A percentile compares a stretch with the other conserved stretches of the same genome.
Conservation (phyloP, 1,140 invertebrate species). For the Triops cancriformis region DNA sequence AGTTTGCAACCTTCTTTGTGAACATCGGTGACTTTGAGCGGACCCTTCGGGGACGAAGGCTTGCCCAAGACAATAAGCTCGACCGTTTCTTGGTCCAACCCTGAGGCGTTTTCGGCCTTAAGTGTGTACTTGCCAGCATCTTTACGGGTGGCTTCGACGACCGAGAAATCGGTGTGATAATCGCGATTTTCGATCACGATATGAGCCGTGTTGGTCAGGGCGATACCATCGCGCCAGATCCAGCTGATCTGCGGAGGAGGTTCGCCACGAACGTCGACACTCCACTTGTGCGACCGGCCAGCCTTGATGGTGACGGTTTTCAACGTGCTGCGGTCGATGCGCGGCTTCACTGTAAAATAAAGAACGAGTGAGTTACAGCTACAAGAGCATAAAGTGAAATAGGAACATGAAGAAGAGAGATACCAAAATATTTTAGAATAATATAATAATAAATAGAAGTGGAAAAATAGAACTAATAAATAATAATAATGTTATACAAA, state of each 20-base stretch:
- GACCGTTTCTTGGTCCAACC: constrained; percentile 78
- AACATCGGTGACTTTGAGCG: constrained; percentile 75
- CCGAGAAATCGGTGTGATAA: constrained; percentile 80
- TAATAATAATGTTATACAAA: neutral
- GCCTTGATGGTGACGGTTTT: constrained; percentile 77
- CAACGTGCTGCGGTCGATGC: constrained; percentile 83
- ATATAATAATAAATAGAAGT: too few species aligned
- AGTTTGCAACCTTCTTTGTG: constrained; percentile 78
- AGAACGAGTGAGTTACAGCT: constrained; percentile 27
- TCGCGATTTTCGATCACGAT: constrained; percentile 83
- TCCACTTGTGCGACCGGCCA: constrained; percentile 83
- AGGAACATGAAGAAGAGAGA: too few species aligned
- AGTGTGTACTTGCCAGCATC: constrained; percentile 89
- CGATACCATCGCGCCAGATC: constrained; percentile 74
- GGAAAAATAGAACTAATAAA: too few species aligned
- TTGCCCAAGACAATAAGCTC: constrained; percentile 80
- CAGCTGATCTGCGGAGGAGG: constrained; percentile 76
- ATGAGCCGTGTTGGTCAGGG: constrained; percentile 68
- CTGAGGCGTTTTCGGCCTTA: constrained; percentile 78
- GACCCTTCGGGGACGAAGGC: constrained; percentile 76
- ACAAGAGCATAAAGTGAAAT: constrained; percentile 23
- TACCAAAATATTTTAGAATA: too few species aligned
- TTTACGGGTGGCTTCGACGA: constrained; percentile 70
- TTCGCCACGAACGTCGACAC: constrained; percentile 82
- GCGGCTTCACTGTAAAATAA: constrained; percentile 66